Evolutionary conservation across 2,113 vertebrate genomes (phyloP).

Genomic region (Coptodon bakossiorum): DNA sequence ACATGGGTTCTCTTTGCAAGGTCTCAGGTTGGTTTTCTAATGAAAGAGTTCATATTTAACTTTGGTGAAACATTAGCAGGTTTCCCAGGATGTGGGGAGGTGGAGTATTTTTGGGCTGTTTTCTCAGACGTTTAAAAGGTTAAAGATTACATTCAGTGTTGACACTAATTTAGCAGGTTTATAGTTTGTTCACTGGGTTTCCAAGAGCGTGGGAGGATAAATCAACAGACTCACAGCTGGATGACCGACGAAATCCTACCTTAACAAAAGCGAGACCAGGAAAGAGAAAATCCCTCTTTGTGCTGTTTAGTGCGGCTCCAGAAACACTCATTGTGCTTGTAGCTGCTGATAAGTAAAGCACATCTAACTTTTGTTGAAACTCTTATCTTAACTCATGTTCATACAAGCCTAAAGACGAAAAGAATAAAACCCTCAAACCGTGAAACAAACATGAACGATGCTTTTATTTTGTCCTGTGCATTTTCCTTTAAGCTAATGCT

Average conservation of each 20-base stretch:
- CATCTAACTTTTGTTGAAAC: background rate
- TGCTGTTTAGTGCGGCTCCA: background rate
- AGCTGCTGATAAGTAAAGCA: background rate
- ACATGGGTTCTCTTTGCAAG: background rate
- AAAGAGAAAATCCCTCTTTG: background rate
- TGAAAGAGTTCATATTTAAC: conserved; percentile 22
- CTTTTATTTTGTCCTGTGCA: background rate
- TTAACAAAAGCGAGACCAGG: background rate
- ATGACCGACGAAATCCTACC: background rate
- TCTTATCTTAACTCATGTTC: background rate
- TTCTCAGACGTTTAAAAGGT: background rate
- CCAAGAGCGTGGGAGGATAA: background rate
- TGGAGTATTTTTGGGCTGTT: background rate
- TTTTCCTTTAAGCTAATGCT: background rate
- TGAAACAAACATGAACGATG: background rate
- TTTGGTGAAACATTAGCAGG: conserved; percentile 10
- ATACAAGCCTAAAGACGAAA: background rate
- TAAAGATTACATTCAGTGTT: background rate
- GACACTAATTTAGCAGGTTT: background rate
- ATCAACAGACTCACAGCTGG: background rate
- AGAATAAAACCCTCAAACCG: background rate
- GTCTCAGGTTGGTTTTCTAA: background rate
- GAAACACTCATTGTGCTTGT: background rate
- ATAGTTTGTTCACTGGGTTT: background rate
- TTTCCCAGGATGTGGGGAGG: background rate